Percentiles rank a stretch among this genome's conserved stretches.
Conservation (phyloP, 2,888 invertebrate species). For the Sycophila texana region DNA sequence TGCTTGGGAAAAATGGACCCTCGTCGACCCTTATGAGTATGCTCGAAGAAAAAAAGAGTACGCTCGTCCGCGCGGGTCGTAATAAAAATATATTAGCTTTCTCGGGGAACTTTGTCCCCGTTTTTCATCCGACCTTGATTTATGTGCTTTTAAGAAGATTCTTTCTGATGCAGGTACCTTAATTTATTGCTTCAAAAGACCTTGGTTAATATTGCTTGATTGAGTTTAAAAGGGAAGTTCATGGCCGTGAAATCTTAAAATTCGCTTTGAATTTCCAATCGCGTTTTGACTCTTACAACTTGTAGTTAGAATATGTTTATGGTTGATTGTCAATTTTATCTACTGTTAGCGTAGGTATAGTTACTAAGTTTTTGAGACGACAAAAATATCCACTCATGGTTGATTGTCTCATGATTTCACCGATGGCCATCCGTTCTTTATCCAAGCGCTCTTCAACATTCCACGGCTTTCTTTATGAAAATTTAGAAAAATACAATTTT, state of each 20-base stretch:
- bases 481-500: too few species aligned
- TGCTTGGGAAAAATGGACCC: conserved; percentile 62
- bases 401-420: conserved; percentile 47
- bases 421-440: not conserved
- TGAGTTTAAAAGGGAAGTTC: conserved; percentile 43
- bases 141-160: conserved; percentile 42
- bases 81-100: conserved; percentile 57
- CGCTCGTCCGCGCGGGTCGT: conserved; percentile 17
- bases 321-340: conserved; percentile 47
- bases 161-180: conserved; percentile 61
- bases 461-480: too few species aligned
- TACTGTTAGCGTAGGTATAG: conserved; percentile 11
- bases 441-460: too few species aligned
- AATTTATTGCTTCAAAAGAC: conserved; percentile 67
- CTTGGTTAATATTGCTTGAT: conserved; percentile 63
- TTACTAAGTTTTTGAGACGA: conserved; percentile 12
- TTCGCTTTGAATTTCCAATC: not conserved
- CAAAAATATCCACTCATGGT: conserved; percentile 7
- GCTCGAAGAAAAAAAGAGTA: not conserved
- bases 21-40: conserved; percentile 13
- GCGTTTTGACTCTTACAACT: conserved; percentile 2
- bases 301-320: conserved; percentile 37
- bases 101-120: conserved; percentile 20
- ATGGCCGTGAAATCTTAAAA: conserved; percentile 1
- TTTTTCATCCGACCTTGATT: conserved; percentile 26